Evolutionary conservation across 2,888 invertebrate genomes (phyloP).

Genomic region (Sarcophaga carnaria): DNA sequence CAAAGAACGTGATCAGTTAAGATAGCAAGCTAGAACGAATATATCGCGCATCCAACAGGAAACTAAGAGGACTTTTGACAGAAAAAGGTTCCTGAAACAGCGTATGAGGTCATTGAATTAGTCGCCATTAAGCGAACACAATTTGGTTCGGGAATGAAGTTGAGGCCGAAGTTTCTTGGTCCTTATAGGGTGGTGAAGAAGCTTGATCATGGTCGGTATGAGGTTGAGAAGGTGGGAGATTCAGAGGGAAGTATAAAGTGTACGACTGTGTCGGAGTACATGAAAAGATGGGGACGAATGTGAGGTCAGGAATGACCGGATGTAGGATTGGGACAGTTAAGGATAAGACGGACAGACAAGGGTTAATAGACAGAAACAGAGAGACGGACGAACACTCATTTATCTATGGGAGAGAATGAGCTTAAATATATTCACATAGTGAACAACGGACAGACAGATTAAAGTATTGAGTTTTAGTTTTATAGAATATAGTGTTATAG

Average conservation of each 20-base stretch:
- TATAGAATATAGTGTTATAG: too few species aligned
- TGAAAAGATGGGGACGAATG: neutral
- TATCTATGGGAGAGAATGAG: too few species aligned
- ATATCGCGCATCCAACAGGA: neutral
- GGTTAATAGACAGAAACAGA: neutral
- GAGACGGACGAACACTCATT: too few species aligned
- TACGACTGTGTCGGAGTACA: neutral
- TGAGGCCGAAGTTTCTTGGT: conserved; percentile 7
- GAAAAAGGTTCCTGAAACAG: neutral
- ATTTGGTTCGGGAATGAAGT: neutral
- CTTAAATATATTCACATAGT: too few species aligned
- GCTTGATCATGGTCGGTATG: neutral
- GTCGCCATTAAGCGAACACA: neutral
- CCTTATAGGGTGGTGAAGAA: neutral
- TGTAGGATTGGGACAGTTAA: neutral
- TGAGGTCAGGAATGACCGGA: conserved; percentile 1
- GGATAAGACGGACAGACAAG: neutral
- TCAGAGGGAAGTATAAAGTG: neutral
- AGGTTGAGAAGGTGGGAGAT: neutral
- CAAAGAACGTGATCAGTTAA: neutral
- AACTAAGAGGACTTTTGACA: neutral
- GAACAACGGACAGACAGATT: too few species aligned
- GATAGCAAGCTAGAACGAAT: conserved; percentile 22
- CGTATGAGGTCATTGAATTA: neutral
- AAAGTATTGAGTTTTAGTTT: too few species aligned